Evolutionary conservation across 1,140 invertebrate genomes (phyloP).

Genomic region (Scaptomyza graminum): DNA sequence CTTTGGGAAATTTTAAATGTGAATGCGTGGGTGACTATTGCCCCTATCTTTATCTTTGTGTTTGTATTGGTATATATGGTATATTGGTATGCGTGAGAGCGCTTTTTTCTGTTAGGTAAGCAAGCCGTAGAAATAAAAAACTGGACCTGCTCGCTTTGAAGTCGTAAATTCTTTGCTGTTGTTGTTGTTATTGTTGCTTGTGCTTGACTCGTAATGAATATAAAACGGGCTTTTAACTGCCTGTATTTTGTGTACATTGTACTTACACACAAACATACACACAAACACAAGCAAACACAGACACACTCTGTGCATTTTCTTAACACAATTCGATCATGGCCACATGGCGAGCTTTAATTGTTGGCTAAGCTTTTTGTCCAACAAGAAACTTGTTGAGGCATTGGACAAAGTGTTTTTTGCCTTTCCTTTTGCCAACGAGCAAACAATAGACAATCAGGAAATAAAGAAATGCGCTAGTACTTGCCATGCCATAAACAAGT

Average conservation of each 20-base stretch:
- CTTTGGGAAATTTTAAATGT: constrained; percentile 25
- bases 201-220: constrained; percentile 66
- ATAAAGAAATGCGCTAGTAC: constrained; percentile 27
- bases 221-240: constrained; percentile 74
- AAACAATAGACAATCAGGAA: constrained; percentile 18
- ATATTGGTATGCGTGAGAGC: constrained; percentile 19
- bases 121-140: constrained; percentile 54
- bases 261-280: not conserved
- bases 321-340: constrained; percentile 31
- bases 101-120: constrained; percentile 41
- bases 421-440: constrained; percentile 32
- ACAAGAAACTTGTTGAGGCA: constrained; percentile 68
- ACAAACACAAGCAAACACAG: constrained; percentile 5
- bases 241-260: constrained; percentile 46
- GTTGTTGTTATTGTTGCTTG: constrained; percentile 34
- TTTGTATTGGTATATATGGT: not conserved
- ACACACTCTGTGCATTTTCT: constrained; percentile 37
- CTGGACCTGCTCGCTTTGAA: constrained; percentile 48
- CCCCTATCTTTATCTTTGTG: constrained; percentile 11
- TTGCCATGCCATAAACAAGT: constrained; percentile 67
- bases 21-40: constrained; percentile 5
- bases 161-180: constrained; percentile 68
- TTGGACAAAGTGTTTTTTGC: constrained; percentile 13
- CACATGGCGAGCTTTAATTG: constrained; percentile 18
- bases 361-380: constrained; percentile 28